Evolutionary conservation across 2,797 vertebrate genomes (phyloP), one percentile per base, ranked within the genome.

Genomic region (Semaprochilodus insignis): DNA sequence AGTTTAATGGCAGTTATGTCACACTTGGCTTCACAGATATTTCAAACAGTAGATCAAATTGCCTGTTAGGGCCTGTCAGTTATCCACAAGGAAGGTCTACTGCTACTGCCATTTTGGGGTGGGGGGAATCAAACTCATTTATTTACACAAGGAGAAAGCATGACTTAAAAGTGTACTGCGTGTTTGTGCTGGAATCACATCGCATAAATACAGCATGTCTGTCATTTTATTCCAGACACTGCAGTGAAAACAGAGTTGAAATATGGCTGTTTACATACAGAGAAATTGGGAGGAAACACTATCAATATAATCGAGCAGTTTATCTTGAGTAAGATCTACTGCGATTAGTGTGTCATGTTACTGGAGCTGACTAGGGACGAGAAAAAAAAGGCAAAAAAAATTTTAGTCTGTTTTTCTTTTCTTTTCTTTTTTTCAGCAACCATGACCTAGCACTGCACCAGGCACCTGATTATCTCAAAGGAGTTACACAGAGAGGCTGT

Each of bases 11-110:
- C 75, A 81, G 70, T 54, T 76, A 36, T 75, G 44, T 88, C 83
- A 81, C 48, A 77, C 44, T 77, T 73, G 79, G 54, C 78, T 80
- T 78, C 77, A 79, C 77, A 71, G 67, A 78, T 74, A 80, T 66
- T 72, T 86, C 77, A 83, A 83, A 84, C 81, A 80, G 63, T 77
- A 89, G 86, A 91, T 90, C 87, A 83, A 84, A 89, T 87, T 51
- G 16, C 83, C 82, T 86, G 88, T 75, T 72, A 82, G 25, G 57
- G 31, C 78, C 78, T 87, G 86, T 91, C 89, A 85, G 75, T 80
- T 63, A 87, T 86, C 89, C 85, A 88, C 85, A 57, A 87, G 83
- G 87, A 69, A 81, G 85, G 87, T 84, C 87, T 71, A 82, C 92
- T 87, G 88, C 71, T 14, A 17, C 25, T 88, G 84, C 90, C 88